Conservation (phyloP, 1,140 invertebrate genomes). For the Eumeta japonica region DNA sequence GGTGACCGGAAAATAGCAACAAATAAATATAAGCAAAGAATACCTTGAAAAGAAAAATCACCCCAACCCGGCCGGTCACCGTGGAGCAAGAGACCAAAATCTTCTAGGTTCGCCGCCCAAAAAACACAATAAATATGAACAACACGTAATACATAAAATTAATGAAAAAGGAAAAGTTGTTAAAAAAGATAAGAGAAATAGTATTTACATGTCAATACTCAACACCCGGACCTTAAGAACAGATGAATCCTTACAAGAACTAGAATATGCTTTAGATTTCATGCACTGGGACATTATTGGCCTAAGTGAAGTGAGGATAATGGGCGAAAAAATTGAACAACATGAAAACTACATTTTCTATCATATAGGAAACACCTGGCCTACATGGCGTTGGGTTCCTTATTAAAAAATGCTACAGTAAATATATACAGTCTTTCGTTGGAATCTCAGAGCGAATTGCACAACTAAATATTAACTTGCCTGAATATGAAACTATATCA, state of each 20-base stretch:
- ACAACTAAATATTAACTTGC: conserved; percentile 5
- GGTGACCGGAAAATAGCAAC: no score
- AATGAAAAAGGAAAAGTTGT: no score
- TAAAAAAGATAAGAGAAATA: no score
- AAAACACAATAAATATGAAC: no score
- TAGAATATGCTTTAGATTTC: conserved; percentile 3
- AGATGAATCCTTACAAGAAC: conserved; percentile 5
- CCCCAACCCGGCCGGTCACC: no score
- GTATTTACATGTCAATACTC: conserved; percentile 5
- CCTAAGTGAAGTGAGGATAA: conserved; percentile 3
- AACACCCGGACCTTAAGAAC: conserved; percentile 6
- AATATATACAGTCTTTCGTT: conserved; percentile 3
- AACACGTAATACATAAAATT: no score
- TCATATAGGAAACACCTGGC: conserved; percentile 4
- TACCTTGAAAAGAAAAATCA: no score
- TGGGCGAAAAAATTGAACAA: conserved; percentile 8
- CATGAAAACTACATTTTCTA: conserved; percentile 3
- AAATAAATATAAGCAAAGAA: no score
- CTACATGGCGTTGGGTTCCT: conserved; percentile 9
- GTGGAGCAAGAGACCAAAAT: no score
- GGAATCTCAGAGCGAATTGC: conserved; percentile 7
- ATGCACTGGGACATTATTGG: conserved; percentile 8
- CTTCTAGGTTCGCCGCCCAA: no score
- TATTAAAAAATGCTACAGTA: not conserved
- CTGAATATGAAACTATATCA: no score